Evolutionary conservation across 2,797 vertebrate species (phyloP), one percentile per base, ranked within the genome.

Genomic region (Hapalemur alaotrensis): DNA sequence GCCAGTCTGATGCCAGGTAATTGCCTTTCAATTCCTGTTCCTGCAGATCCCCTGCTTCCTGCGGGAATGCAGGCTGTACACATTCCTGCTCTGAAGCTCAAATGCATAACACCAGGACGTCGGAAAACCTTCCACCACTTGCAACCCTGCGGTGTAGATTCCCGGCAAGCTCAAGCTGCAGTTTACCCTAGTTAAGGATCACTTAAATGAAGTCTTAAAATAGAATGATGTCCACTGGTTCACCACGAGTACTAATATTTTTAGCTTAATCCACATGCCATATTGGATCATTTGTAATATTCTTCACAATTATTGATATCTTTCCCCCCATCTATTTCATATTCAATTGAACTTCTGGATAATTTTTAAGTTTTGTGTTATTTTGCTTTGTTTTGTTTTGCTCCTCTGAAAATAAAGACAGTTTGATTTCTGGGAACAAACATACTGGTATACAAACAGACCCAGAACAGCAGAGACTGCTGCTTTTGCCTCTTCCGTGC

Each of bases 1-100:
- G 46, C 6, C 15, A 63, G 61, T 70, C 87, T 79, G 67, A 48
- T 96, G 97, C 97, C 97, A 95, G 95, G 50, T 35, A 61, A 35
- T 38, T 35, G 61, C 78, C 73, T 96, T 80, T 84, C 50, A 48
- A 81, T 90, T 93, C 80, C 92, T 90, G 52, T 81, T 96, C 43
- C 65, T 81, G 61, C 75, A 30, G 82, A 38, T 41, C 41, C 13
- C 38, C 72, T 69, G 90, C 87, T 93, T 95, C 92, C 92, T 96
- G 76, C 6, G 1, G 73, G 78, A 87, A 30, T 14, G 22, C 15
- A 1, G 61, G 43, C 48, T 48, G 25, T 59, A 5, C 32, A 52
- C 4, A 8, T 38, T 69, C 35, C 52, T 67, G 75, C 50, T 83
- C 46, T 0, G 0, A 90, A 87, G 59, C 50, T 85, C 65, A 25